Evolutionary conservation across 2,888 invertebrate genomes (phyloP).

Genomic region (Shargacucullia verbasci): DNA sequence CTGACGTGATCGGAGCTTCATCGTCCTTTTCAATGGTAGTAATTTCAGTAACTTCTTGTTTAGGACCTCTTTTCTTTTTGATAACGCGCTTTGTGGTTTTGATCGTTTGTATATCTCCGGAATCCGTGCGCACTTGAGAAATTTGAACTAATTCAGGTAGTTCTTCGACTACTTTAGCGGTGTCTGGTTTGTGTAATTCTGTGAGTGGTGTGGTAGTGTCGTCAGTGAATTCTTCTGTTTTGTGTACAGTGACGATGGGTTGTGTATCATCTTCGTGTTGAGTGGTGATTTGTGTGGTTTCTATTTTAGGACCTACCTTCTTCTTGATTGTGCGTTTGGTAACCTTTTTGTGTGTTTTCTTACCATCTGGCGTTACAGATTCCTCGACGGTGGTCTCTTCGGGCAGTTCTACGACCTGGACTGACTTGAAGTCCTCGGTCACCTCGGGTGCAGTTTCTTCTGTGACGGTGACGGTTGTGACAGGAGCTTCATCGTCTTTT

Average conservation of each 20-base stretch:
- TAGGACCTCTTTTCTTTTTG: slow-evolving; percentile 33
- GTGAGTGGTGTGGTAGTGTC: slow-evolving; percentile 53
- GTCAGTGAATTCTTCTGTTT: slow-evolving; percentile 53
- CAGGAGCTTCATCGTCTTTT: slow-evolving; percentile 55
- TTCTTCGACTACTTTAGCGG: slow-evolving; percentile 48
- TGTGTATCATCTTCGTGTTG: slow-evolving; percentile 79
- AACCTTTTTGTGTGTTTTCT: slow-evolving; percentile 64
- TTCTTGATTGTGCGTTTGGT: slow-evolving; percentile 63
- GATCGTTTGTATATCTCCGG: slow-evolving; percentile 62
- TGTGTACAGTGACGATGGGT: slow-evolving; percentile 62
- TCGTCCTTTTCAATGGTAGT: slow-evolving; percentile 32
- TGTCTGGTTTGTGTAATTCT: slow-evolving; percentile 38
- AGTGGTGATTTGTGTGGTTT: slow-evolving; percentile 64
- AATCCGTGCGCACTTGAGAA: slow-evolving; percentile 52
- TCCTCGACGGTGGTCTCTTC: slow-evolving; percentile 57
- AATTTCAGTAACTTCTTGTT: slow-evolving; percentile 48
- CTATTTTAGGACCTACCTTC: slow-evolving; percentile 74
- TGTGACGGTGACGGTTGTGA: slow-evolving; percentile 26
- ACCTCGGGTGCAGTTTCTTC: slow-evolving; percentile 32
- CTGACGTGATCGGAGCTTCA: no score
- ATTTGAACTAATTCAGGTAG: slow-evolving; percentile 66
- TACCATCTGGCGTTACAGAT: slow-evolving; percentile 60
- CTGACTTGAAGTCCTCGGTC: slow-evolving; percentile 33
- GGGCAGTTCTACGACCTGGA: slow-evolving; percentile 63
- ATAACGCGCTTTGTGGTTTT: slow-evolving; percentile 48